Evolutionary conservation across 2,797 vertebrate genomes (phyloP), one percentile per base, ranked within the genome.

Genomic region (Amblyopsis hoosieri): DNA sequence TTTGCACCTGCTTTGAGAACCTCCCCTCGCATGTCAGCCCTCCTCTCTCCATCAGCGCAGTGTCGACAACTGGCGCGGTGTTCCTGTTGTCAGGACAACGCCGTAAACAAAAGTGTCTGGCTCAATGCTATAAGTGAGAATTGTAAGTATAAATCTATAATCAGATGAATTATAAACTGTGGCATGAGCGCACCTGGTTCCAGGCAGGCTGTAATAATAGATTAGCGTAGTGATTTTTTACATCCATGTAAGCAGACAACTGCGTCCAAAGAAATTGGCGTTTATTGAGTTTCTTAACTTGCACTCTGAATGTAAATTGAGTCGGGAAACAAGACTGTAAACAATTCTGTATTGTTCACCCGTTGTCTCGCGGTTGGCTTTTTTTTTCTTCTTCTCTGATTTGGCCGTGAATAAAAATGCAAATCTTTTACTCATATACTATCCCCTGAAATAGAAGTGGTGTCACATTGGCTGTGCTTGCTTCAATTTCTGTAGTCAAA

Each of bases 1-100:
- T 71, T 81, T 83, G 82, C 88, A 90, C 82, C 87, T 90, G 88
- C 69, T 82, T 82, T 78, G 71, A 66, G 75, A 83, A 60, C 69
- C 70, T 73, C 70, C 45, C 15, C 57, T 9, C 19, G 2, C 48
- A 42, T 12, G 15, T 12, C 47, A 12, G 17, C 11, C 13, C 31
- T 10, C 45, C 13, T 29, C 12, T 46, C 8, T 29, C 53, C 59
- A n/a, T 53, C 73, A 47, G n/a, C 57, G 47, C 49, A 58, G 15
- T 46, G 73, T 59, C 19, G 50, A 71, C 75, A 82, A 59, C 51
- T 52, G 47, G 57, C 54, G 52, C 66, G 66, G 75, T 29, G 66
- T 48, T 71, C 64, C 31, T 54, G 83, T 88, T 85, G 81, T 74
- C 67, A 78, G 59, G 85, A 75, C 82, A 76, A 87, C 64, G 0